A percentile compares a stretch with the other conserved stretches of the same genome.
phyloP scores from a whole-genome alignment of 1,140 invertebrate species.

The Diplogasteroides magnus region DNA sequence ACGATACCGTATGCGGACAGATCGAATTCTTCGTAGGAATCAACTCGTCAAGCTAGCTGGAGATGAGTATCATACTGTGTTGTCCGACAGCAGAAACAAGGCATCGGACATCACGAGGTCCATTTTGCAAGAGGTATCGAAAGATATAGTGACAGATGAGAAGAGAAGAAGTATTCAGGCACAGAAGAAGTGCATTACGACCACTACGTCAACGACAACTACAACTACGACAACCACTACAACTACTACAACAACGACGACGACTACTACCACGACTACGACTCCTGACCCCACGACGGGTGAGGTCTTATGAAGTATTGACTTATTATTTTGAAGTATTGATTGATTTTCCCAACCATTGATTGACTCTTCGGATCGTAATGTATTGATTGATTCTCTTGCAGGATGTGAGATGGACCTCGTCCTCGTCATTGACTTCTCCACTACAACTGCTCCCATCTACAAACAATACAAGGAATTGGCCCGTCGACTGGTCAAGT shows the following conservation, averaged over 20 bases:
- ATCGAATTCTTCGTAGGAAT: constrained; percentile 37
- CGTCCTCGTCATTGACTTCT: constrained; percentile 51
- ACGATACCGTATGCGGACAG: too few relatives aligned
- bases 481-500: constrained; percentile 36
- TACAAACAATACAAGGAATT: constrained; percentile 43
- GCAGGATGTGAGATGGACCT: constrained; percentile 45
- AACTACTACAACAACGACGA: too few relatives aligned
- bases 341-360: too few relatives aligned
- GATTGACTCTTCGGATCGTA: too few relatives aligned
- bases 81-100: constrained; percentile 49
- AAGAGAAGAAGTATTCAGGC: not conserved
- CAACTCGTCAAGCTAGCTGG: constrained; percentile 46
- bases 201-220: constrained; percentile 50
- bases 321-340: too few relatives aligned
- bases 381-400: constrained; percentile 10
- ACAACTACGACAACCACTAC: too few relatives aligned
- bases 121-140: constrained; percentile 48
- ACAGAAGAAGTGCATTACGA: constrained; percentile 47
- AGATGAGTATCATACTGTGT: constrained; percentile 51
- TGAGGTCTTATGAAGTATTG: not conserved
- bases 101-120: too few relatives aligned
- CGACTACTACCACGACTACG: too few relatives aligned
- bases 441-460: constrained; percentile 48
- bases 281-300: constrained; percentile 39
- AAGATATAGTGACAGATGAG: constrained; percentile 12